Conservation (phyloP, 2,888 invertebrate species). For the Baccha elongata region DNA sequence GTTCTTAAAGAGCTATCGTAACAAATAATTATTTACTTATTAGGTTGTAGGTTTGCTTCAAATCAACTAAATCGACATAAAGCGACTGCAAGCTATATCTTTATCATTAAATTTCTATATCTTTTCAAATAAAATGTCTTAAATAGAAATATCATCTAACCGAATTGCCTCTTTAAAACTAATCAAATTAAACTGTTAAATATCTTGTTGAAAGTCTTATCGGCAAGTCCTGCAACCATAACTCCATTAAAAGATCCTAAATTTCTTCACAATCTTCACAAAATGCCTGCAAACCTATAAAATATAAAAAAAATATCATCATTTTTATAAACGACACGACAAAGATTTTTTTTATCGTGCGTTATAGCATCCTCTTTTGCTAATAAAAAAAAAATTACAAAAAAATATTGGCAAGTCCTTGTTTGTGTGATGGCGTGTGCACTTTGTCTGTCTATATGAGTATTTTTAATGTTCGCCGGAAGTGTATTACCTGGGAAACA, state of each 20-base stretch:
- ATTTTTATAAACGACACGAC: slow-evolving; percentile 46
- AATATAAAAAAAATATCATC: slow-evolving; percentile 28
- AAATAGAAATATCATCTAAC: too few species aligned
- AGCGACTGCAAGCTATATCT: too few species aligned
- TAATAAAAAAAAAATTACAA: not conserved
- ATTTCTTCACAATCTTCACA: not conserved
- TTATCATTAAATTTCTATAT: too few species aligned
- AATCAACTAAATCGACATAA: too few species aligned
- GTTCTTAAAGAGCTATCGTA: too few species aligned
- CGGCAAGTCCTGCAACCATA: slow-evolving; percentile 30
- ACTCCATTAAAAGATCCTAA: slow-evolving; percentile 50
- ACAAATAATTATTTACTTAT: too few species aligned
- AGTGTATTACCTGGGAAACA: slow-evolving; percentile 69
- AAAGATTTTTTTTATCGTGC: slow-evolving; percentile 55
- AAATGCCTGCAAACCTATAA: not conserved
- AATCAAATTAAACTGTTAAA: slow-evolving; percentile 48
- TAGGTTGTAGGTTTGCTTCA: too few species aligned
- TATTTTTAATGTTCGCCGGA: slow-evolving; percentile 65
- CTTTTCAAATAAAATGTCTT: too few species aligned
- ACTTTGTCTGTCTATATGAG: slow-evolving; percentile 53
- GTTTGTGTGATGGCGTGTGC: slow-evolving; percentile 1
- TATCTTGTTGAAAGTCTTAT: slow-evolving; percentile 41
- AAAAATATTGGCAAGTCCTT: slow-evolving; percentile 11
- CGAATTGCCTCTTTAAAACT: not conserved
- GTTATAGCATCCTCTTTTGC: slow-evolving; percentile 40